These are phyloP conservation scores for Girardinichthys multiradiatus DNA, from an alignment of 2,113 vertebrate species.

Conservation along the genomic window DNA sequence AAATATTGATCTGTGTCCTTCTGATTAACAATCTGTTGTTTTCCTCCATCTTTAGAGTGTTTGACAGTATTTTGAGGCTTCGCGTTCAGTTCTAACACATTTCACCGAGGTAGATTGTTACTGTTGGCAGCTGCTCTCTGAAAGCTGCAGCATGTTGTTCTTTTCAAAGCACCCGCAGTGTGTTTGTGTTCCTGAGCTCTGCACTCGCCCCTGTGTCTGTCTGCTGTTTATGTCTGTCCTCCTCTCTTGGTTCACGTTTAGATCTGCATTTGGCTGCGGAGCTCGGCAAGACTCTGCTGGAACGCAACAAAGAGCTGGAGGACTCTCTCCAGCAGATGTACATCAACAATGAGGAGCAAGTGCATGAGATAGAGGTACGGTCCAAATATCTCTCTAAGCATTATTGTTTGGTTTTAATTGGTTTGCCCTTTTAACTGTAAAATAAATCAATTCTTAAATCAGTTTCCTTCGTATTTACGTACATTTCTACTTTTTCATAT, in stretches of 20 bases:
- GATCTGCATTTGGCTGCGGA: slow-evolving; percentile 93
- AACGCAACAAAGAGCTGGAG: slow-evolving; percentile 97
- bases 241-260: slow-evolving; percentile 45
- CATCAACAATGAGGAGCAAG: slow-evolving; percentile 93
- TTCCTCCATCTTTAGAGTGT: no score
- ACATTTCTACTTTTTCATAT: no score
- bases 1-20: no score
- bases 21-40: no score
- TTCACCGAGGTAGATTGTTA: background rate
- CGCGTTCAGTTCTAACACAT: background rate
- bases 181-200: background rate
- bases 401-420: background rate
- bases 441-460: no score
- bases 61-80: background rate
- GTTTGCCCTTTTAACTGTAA: no score
- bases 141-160: background rate
- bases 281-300: slow-evolving; percentile 95
- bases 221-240: background rate
- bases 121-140: background rate
- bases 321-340: slow-evolving; percentile 98
- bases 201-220: no score
- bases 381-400: background rate
- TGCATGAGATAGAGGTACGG: slow-evolving; percentile 94
- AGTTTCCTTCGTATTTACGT: no score
- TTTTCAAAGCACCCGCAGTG: background rate